phyloP scores from a whole-genome alignment of 2,113 vertebrate genomes.

The Leucopternis melanops region DNA sequence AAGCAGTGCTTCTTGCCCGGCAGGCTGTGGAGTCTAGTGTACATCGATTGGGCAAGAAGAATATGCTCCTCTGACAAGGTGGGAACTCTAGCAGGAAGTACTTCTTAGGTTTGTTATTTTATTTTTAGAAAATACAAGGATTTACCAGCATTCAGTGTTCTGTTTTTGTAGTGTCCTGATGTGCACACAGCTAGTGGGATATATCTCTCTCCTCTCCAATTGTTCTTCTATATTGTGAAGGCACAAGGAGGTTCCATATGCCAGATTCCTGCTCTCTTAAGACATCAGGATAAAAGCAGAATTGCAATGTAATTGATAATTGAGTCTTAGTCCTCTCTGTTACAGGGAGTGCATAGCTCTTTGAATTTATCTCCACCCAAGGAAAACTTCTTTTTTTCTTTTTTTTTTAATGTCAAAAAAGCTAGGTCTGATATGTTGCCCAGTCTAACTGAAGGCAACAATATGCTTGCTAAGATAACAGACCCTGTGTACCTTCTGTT shows the following conservation, averaged over 20 bases:
- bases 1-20: neutral
- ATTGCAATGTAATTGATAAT: neutral
- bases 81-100: neutral
- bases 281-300: neutral
- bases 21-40: neutral
- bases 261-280: neutral
- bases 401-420: neutral
- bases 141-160: neutral
- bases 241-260: fast-evolving
- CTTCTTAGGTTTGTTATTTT: neutral
- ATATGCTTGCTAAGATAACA: neutral
- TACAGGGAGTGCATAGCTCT: neutral
- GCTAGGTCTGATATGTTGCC: neutral
- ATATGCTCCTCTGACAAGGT: neutral
- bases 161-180: neutral
- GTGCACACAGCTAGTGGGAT: neutral
- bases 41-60: neutral
- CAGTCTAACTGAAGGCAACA: neutral
- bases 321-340: neutral
- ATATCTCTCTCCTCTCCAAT: neutral
- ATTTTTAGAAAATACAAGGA: neutral
- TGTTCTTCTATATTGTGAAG: neutral
- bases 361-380: neutral
- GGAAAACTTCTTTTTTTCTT: neutral
- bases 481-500: neutral